A percentile compares a stretch with the other conserved stretches of the same genome.
Conservation (phyloP, 2,888 invertebrate genomes). For the Himalopsyche japonica region DNA sequence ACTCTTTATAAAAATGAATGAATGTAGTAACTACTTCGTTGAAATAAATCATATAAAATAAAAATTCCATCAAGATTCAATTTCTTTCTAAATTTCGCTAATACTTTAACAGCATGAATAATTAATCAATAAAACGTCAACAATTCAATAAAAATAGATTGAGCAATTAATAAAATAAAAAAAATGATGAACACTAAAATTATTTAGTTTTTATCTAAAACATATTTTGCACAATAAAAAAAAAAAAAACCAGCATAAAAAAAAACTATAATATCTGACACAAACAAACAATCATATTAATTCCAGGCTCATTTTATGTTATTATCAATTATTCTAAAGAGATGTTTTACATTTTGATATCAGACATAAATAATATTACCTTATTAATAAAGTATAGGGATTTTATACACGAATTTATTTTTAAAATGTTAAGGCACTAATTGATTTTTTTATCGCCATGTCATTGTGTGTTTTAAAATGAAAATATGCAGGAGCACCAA, state of each 20-base stretch:
- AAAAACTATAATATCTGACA: neutral
- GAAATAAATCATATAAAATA: neutral
- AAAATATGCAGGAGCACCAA: neutral
- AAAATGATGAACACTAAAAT: neutral
- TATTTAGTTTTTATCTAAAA: neutral
- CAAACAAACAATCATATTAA: neutral
- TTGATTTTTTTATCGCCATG: neutral
- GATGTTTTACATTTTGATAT: neutral
- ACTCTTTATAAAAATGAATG: too few species aligned
- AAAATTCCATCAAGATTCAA: neutral
- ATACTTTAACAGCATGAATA: neutral
- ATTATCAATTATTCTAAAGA: neutral
- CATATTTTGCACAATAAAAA: neutral
- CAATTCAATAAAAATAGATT: neutral
- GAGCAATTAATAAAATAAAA: neutral
- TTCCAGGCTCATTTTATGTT: neutral
- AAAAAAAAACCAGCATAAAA: neutral
- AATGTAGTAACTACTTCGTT: neutral
- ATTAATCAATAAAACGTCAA: neutral
- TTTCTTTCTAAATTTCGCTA: neutral
- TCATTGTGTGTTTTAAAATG: neutral
- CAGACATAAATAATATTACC: neutral
- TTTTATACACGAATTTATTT: neutral
- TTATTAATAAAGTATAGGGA: neutral
- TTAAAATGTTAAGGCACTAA: too few species aligned